phyloP scores from a whole-genome alignment of 2,113 vertebrate genomes.

The Trachemys scripta region DNA sequence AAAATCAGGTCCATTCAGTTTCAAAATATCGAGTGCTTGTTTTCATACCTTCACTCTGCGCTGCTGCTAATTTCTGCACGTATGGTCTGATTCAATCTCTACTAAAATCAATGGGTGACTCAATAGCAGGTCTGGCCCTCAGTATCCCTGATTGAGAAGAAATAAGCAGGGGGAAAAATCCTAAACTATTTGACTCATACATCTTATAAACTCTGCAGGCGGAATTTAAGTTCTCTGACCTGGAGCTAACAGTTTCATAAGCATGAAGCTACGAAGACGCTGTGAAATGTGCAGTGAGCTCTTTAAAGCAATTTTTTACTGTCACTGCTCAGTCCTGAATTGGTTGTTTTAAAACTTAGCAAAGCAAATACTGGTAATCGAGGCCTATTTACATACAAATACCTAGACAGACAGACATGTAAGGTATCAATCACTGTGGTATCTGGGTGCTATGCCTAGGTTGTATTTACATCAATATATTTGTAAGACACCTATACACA shows the following conservation, averaged over 20 bases:
- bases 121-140: not conserved
- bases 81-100: not conserved
- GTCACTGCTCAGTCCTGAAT: rapidly evolving
- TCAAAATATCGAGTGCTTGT: not conserved
- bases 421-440: conserved; percentile 19
- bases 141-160: not conserved
- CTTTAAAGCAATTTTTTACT: not conserved
- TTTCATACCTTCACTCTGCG: not conserved
- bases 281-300: not conserved
- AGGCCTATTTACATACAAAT: not conserved
- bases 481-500: not conserved
- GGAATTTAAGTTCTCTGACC: not conserved
- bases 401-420: not conserved
- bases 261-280: not conserved
- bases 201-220: not conserved
- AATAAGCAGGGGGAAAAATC: not conserved
- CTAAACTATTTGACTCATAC: not conserved
- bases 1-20: not conserved
- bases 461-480: not conserved
- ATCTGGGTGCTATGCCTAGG: not conserved
- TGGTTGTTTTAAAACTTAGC: not conserved
- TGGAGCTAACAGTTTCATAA: not conserved
- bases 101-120: not conserved
- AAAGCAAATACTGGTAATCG: not conserved
- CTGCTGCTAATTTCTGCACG: not conserved